Evolutionary conservation across 2,113 vertebrate species (phyloP).

Genomic region (Seriola rivoliana): DNA sequence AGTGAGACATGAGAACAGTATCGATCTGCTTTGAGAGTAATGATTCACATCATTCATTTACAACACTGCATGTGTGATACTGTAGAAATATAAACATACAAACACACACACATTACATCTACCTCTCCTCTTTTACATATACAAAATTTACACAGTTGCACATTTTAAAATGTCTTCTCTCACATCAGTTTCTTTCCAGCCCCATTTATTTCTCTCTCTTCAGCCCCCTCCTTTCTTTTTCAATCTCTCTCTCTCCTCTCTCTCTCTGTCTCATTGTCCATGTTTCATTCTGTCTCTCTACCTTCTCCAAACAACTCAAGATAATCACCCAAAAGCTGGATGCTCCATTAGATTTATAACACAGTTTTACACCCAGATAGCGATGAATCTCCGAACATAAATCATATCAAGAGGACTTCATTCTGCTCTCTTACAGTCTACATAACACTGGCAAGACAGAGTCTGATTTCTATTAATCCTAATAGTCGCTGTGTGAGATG

Average conservation of each 20-base stretch:
- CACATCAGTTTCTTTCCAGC: neutral
- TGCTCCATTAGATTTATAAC: conserved; percentile 54
- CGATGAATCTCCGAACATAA: conserved; percentile 42
- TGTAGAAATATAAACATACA: neutral
- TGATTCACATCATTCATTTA: neutral
- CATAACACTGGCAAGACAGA: conserved; percentile 23
- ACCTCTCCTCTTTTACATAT: neutral
- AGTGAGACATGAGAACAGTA: no score
- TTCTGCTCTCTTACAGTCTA: conserved; percentile 32
- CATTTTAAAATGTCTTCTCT: neutral
- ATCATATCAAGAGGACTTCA: conserved; percentile 39
- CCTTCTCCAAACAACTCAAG: conserved; percentile 38
- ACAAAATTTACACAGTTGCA: neutral
- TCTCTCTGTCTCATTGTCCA: conserved; percentile 2
- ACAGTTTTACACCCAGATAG: conserved; percentile 36
- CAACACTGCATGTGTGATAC: neutral
- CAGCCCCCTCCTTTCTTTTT: neutral
- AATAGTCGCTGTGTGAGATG: conserved; percentile 36
- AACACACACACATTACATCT: neutral
- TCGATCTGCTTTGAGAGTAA: no score
- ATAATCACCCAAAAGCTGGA: conserved; percentile 57
- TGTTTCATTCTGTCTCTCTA: conserved; percentile 2
- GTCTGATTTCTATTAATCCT: conserved; percentile 49
- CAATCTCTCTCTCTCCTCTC: no score
- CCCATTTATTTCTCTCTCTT: no score